Percentiles rank a stretch among this genome's conserved stretches.
These are phyloP conservation scores for Latrodectus hesperus DNA, from an alignment of 2,888 invertebrate species.

Conservation along the genomic window DNA sequence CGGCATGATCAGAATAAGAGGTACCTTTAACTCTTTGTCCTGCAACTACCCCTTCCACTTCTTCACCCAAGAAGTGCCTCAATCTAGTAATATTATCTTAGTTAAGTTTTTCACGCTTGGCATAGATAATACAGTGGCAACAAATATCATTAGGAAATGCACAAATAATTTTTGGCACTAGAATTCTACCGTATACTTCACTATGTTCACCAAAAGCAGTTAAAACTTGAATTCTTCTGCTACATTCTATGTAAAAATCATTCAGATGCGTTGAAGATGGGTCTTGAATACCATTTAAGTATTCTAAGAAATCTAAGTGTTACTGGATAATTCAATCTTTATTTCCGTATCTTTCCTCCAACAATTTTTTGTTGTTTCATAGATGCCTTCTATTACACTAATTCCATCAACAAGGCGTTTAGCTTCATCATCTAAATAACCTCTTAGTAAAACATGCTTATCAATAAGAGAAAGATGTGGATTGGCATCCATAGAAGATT, in stretches of 20 bases:
- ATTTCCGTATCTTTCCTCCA: not conserved
- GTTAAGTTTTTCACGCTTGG: not conserved
- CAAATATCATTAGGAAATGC: not conserved
- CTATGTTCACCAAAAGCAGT: not conserved
- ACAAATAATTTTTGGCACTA: not conserved
- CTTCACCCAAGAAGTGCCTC: not conserved
- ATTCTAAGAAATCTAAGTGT: too few relatives aligned
- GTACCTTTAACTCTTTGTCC: too few relatives aligned
- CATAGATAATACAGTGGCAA: not conserved
- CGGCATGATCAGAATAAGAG: too few relatives aligned
- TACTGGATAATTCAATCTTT: too few relatives aligned
- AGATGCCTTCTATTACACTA: not conserved
- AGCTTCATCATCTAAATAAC: not conserved
- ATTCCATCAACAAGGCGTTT: not conserved
- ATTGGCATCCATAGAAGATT: not conserved
- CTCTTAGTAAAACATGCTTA: not conserved
- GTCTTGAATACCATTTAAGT: too few relatives aligned
- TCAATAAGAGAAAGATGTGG: not conserved
- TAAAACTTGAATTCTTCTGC: not conserved
- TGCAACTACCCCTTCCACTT: too few relatives aligned
- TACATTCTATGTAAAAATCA: not conserved
- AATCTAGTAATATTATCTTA: not conserved
- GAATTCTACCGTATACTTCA: not conserved
- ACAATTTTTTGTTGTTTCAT: not conserved
- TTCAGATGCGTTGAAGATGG: too few relatives aligned